A percentile compares a stretch with the other conserved stretches of the same genome.
phyloP scores from a whole-genome alignment of 2,797 vertebrate species.

The Pseudocheirus occidentalis region DNA sequence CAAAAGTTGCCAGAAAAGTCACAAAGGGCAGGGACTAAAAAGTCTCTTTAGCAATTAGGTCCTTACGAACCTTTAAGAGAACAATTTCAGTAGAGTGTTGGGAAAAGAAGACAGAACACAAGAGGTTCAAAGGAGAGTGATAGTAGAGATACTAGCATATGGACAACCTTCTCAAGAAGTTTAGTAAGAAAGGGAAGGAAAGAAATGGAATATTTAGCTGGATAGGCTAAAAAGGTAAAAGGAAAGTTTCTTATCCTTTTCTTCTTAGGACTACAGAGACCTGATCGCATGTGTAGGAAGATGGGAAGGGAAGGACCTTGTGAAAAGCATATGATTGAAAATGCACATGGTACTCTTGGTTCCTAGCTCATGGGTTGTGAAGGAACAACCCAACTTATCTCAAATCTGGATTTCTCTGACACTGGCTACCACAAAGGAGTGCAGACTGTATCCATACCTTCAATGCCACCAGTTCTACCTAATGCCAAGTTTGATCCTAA shows the following conservation, averaged over 20 bases:
- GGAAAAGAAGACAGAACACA: neutral
- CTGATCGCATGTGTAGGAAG: neutral
- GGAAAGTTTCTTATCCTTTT: neutral
- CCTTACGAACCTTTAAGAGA: neutral
- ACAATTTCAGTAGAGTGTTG: neutral
- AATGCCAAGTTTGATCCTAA: neutral
- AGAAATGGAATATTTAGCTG: neutral
- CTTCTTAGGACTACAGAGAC: neutral
- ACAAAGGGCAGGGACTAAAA: neutral
- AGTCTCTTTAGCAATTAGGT: neutral
- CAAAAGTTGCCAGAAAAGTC: neutral
- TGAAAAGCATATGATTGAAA: neutral
- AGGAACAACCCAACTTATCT: neutral
- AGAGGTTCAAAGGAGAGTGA: neutral
- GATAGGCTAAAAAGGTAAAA: neutral
- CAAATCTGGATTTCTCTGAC: neutral
- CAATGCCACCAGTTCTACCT: neutral
- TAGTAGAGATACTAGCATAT: neutral
- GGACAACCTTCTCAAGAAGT: neutral
- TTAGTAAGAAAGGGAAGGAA: neutral
- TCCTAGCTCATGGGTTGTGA: neutral
- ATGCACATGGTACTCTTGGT: neutral
- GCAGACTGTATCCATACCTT: neutral
- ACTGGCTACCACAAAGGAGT: neutral
- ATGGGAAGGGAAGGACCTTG: neutral